These are phyloP conservation scores for Coelinius sp. DNA, from an alignment of 2,888 invertebrate genomes.

Conservation along the genomic window DNA sequence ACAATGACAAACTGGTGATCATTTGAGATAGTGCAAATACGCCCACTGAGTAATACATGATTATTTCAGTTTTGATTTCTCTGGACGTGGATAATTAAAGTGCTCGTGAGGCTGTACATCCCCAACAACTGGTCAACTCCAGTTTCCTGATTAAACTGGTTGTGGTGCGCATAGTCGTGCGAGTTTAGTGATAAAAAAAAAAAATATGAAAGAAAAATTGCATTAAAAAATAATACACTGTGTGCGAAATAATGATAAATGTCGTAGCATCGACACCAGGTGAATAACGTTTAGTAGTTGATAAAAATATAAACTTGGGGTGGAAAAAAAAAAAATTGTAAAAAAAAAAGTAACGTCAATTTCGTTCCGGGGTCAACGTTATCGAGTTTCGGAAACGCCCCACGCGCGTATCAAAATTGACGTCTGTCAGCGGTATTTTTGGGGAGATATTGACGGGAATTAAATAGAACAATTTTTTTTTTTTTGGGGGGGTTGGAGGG, in stretches of 20 bases:
- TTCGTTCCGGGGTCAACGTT: conserved; percentile 22
- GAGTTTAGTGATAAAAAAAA: neutral
- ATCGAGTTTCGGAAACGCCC: conserved; percentile 29
- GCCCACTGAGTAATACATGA: conserved; percentile 39
- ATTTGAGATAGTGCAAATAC: conserved; percentile 44
- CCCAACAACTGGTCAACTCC: conserved; percentile 11
- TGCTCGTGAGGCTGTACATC: neutral
- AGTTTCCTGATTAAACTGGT: conserved; percentile 28
- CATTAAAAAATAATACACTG: neutral
- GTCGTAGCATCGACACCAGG: conserved; percentile 1
- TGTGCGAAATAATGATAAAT: neutral
- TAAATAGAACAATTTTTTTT: neutral
- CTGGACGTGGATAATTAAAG: conserved; percentile 3
- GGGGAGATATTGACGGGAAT: neutral
- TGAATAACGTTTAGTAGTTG: neutral
- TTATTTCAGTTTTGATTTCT: neutral
- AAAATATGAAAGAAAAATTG: neutral
- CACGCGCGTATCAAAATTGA: conserved; percentile 23
- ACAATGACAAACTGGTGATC: conserved; percentile 42
- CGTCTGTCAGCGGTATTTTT: neutral
- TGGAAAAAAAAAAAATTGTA: neutral
- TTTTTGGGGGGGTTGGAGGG: neutral
- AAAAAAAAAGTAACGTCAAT: neutral
- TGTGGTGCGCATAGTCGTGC: neutral
- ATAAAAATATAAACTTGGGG: neutral